A percentile compares a stretch with the other conserved stretches of the same genome.
phyloP scores from a whole-genome alignment of 2,113 vertebrate genomes.

The Asarcornis scutulata region DNA sequence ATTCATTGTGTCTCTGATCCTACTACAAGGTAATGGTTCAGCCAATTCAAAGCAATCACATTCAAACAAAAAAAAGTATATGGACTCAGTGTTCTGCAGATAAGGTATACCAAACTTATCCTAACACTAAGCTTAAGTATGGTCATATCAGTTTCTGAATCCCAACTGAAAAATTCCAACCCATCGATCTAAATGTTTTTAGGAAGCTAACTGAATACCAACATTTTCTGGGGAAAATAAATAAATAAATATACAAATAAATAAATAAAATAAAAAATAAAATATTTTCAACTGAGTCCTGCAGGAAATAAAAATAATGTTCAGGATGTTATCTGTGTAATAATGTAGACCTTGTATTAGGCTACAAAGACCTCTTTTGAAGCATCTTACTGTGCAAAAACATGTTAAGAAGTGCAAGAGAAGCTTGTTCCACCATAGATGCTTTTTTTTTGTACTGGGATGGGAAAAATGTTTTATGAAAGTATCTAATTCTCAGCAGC shows the following conservation, averaged over 20 bases:
- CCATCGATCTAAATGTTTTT: not conserved
- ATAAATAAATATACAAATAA: too few species aligned
- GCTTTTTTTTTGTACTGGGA: fast-evolving
- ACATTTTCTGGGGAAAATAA: not conserved
- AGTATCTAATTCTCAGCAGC: not conserved
- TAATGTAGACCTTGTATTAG: not conserved
- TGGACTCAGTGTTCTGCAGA: not conserved
- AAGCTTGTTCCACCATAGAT: not conserved
- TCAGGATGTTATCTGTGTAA: not conserved
- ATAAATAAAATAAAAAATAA: too few species aligned
- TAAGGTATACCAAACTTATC: not conserved
- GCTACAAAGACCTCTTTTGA: not conserved
- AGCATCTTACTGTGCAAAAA: not conserved
- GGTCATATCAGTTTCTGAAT: not conserved
- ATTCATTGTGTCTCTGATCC: not conserved
- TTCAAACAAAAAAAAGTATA: not conserved
- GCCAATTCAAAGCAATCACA: not conserved
- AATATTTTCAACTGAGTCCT: not conserved
- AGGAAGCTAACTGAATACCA: not conserved
- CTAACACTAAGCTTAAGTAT: not conserved
- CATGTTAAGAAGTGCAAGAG: not conserved
- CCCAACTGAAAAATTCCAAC: not conserved
- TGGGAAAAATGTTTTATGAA: not conserved
- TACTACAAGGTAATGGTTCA: not conserved
- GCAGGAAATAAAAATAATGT: not conserved